Evolutionary conservation across 2,797 vertebrate species (phyloP).

Genomic region (Sebastes dallii): DNA sequence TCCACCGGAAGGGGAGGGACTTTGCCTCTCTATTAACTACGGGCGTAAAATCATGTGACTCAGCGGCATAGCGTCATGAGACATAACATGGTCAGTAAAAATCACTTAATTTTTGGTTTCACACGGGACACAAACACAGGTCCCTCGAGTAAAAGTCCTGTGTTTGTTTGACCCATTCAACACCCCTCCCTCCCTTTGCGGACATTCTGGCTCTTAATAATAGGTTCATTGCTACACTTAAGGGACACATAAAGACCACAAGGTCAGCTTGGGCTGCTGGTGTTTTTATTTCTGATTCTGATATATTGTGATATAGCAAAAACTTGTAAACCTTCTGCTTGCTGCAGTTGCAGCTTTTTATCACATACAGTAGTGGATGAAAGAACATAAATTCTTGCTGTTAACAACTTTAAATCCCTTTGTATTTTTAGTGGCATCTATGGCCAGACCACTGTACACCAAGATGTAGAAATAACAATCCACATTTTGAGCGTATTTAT

Average conservation of each 20-base stretch:
- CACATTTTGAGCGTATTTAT: background rate
- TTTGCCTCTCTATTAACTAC: no score
- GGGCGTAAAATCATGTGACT: accelerated
- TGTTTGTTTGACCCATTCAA: no score
- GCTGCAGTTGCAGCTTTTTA: no score
- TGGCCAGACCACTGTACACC: background rate
- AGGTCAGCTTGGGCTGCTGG: background rate
- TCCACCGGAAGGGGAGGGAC: no score
- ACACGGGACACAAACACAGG: background rate
- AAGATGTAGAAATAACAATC: background rate
- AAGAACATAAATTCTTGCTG: background rate
- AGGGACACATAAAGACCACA: background rate
- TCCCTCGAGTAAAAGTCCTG: background rate
- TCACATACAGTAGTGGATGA: no score
- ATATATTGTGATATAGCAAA: no score
- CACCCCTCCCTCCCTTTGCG: background rate
- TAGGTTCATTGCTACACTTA: background rate
- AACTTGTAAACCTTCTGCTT: no score
- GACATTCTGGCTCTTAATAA: background rate
- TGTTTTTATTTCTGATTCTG: background rate
- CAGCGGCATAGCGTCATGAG: no score
- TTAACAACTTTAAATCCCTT: background rate
- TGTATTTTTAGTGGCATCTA: background rate
- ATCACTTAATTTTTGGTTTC: background rate
- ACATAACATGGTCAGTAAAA: no score